These are phyloP conservation scores for Mola mola DNA, from an alignment of 2,113 vertebrate genomes.

Conservation along the genomic window DNA sequence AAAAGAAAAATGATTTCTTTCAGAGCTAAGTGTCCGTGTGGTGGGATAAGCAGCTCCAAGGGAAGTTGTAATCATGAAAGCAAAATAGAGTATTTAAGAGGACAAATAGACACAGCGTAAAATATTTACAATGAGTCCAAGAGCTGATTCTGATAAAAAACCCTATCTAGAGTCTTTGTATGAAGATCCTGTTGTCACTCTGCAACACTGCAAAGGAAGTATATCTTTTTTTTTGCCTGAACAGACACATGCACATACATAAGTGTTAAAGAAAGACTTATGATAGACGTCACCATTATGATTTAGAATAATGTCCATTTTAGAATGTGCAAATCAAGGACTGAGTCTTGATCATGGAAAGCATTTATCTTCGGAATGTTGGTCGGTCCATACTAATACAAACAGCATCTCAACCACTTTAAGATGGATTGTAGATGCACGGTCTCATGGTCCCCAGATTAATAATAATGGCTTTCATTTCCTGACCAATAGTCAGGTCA, in stretches of 20 bases:
- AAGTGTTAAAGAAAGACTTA: conserved; percentile 3
- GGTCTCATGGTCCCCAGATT: too few species aligned
- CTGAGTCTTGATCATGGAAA: too few species aligned
- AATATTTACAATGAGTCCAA: conserved; percentile 34
- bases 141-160: conserved; percentile 32
- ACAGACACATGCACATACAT: neutral
- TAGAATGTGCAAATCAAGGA: neutral
- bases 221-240: neutral
- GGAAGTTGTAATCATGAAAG: conserved; percentile 34
- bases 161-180: neutral
- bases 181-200: too few species aligned
- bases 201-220: too few species aligned
- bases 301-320: neutral
- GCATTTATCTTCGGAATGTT: too few species aligned
- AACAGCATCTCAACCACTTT: too few species aligned
- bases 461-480: too few species aligned
- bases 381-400: too few species aligned
- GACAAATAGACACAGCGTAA: conserved; percentile 4
- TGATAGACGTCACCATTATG: neutral
- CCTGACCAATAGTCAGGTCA: too few species aligned
- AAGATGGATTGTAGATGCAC: too few species aligned
- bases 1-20: conserved; percentile 8
- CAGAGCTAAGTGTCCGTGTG: neutral
- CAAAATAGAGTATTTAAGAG: conserved; percentile 35
- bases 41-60: conserved; percentile 39